Base-by-base conservation (phyloP, 2,113 vertebrate species). In the Oreotrochilus melanogaster region DNA sequence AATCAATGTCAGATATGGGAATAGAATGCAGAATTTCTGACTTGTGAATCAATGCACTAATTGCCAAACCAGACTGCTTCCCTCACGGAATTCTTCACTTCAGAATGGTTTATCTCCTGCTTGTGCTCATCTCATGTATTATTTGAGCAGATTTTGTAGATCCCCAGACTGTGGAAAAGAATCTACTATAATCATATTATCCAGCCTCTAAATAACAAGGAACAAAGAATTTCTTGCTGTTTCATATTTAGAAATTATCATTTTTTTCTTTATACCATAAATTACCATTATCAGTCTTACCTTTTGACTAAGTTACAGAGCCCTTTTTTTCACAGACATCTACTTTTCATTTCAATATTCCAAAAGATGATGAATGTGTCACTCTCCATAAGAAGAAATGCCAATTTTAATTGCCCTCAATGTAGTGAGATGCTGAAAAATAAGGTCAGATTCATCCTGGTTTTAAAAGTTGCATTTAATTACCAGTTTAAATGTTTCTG, bases 1-100 rank as follows among this genome's bases (percentile, higher is more conserved):
- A 97, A 96, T 96, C 96, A 96, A 96, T 91, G 91, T 95, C 93
- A 96, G 89, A 94, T 95, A 95, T 92, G 94, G 93, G 93, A 95
- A 89, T 96, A 93, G 95, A 96, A 96, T 82, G 84, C 70, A 22
- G 74, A 96, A 95, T 94, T 96, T 95, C 91, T 88, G 84, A 88
- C 80, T 95, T 82, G 42, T 66, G 87, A 91, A 88, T 87, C 71
- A 1, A 3, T 47, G 70, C 64, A 30, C 71, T 94, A 97, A 95
- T 95, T 94, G 48, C 87, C 91, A 89, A 91, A 65, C 10, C 78
- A 92, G 43, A 31, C 62, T 92, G 66, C 37, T 37, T 95, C 62
- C 50, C 48, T 86, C 92, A 18, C 88, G 81, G 70, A 58, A 79
- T 53, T 74, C 58, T 85, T 91, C 86, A 51, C 15, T 94, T 91